Evolutionary conservation across 2,113 vertebrate genomes (phyloP).

Genomic region (Ophiodon elongatus): DNA sequence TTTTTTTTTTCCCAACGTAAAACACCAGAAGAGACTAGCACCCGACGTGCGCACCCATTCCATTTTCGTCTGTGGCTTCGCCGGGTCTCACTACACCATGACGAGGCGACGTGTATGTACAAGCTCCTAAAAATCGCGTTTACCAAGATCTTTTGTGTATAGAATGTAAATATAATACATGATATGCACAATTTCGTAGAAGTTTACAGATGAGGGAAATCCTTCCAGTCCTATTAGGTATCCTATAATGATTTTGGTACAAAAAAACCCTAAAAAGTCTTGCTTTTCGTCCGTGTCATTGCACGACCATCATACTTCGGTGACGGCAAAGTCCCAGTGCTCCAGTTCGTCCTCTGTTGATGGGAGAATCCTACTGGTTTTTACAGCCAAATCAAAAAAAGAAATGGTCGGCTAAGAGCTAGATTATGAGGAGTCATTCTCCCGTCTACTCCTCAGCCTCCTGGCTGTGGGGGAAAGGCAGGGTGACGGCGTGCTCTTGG

Average conservation of each 20-base stretch:
- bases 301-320: constrained; percentile 1
- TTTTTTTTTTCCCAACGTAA: constrained; percentile 46
- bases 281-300: not conserved
- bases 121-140: constrained; percentile 68
- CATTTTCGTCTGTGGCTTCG: constrained; percentile 56
- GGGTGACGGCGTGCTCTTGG: constrained; percentile 93
- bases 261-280: constrained; percentile 38
- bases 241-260: constrained; percentile 62
- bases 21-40: constrained; percentile 64
- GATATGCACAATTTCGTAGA: constrained; percentile 78
- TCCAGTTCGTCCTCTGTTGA: constrained; percentile 38
- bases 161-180: constrained; percentile 83
- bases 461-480: constrained; percentile 89
- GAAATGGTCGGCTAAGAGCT: not conserved
- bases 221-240: constrained; percentile 61
- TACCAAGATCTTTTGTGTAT: constrained; percentile 66
- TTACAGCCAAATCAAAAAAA: constrained; percentile 12
- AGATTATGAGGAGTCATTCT: not conserved
- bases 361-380: constrained; percentile 4
- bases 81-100: constrained; percentile 48
- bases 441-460: constrained; percentile 83
- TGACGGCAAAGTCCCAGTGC: constrained; percentile 49
- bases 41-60: constrained; percentile 66
- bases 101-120: constrained; percentile 64
- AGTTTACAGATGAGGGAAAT: constrained; percentile 60